A percentile compares a stretch with the other conserved stretches of the same genome.
phyloP scores from a whole-genome alignment of 2,888 invertebrate genomes.

The Athalia cordata region DNA sequence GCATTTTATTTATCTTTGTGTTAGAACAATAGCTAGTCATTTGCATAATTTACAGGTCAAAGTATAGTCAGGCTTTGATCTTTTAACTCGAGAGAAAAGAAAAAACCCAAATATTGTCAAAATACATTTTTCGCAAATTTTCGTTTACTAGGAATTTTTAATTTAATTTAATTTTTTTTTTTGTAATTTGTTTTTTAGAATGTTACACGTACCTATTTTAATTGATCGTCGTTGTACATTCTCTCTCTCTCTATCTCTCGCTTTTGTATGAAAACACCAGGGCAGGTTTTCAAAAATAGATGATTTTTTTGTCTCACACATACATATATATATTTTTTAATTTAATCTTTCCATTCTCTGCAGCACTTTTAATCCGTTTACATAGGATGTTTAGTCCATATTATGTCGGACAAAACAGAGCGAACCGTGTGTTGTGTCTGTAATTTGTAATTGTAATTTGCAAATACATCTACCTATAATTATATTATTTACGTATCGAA shows the following conservation, averaged over 20 bases:
- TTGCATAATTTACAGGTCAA: conserved; percentile 6
- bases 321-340: conserved; percentile 32
- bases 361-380: conserved; percentile 21
- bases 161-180: too few relatives aligned
- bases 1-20: not conserved
- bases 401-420: not conserved
- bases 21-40: conserved; percentile 15
- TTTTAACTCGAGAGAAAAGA: not conserved
- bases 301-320: not conserved
- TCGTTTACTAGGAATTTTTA: too few relatives aligned
- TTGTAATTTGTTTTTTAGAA: too few relatives aligned
- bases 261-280: too few relatives aligned
- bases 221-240: too few relatives aligned
- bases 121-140: not conserved
- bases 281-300: not conserved
- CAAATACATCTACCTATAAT: conserved; percentile 22
- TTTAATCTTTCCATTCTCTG: conserved; percentile 15
- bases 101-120: not conserved
- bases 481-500: conserved; percentile 10
- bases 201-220: too few relatives aligned
- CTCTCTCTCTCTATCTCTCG: too few relatives aligned
- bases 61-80: conserved; percentile 10
- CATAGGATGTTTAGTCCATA: conserved; percentile 32
- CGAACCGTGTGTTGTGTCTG: conserved; percentile 30
- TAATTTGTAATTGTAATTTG: conserved; percentile 30